Base-by-base conservation (phyloP, 1,140 invertebrate genomes). In the Drosophila subobscura region DNA sequence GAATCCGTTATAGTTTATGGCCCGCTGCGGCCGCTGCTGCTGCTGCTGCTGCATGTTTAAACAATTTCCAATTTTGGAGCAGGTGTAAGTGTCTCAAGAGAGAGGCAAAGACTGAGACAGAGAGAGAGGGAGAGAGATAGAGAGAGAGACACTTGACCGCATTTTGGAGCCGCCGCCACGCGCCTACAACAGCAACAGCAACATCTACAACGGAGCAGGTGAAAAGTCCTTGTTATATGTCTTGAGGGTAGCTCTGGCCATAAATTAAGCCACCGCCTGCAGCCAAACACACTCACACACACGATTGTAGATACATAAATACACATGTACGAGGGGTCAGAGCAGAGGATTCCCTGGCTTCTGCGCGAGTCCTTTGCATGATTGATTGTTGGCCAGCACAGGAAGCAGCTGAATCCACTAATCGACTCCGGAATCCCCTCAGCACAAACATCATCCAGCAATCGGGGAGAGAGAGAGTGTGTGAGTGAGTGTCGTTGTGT, bases 1-100 rank as follows among this genome's bases (percentile, higher is more conserved):
- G 83, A 88, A 88, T 88, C 83, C 83, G 83, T 88, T 88, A 88
- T 88, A 88, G 83, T 88, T 88, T 88, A 88, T 88, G 77, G 83
- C 78, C 56, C 59, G 56, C 23, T 47, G 29, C 7, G 20, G 20
- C 6, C 44, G 40, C 3, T 37, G 47, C 33, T 8, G 22, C 50
- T 10, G 8, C 49, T 2, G 14, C 49, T 53, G 59, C 44, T 60
- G 54, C 45, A 71, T 72, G 67, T 65, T 72, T 70, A 45, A 63
- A 73, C 66, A 68, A 68, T 71, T 72, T 72, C 60, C 68, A 71
- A 71, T 71, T 88, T 88, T 88, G 83, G 83, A 83, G 83, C 83
- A 88, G 83, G 83, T 88, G 83, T 88, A 88, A 88, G 51, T 41
- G 53, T 33, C 44, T 29, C 40, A 37, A 37, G 33, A 37, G 33